Evolutionary conservation across 2,888 invertebrate species (phyloP).

Genomic region (Eurytoma californica): DNA sequence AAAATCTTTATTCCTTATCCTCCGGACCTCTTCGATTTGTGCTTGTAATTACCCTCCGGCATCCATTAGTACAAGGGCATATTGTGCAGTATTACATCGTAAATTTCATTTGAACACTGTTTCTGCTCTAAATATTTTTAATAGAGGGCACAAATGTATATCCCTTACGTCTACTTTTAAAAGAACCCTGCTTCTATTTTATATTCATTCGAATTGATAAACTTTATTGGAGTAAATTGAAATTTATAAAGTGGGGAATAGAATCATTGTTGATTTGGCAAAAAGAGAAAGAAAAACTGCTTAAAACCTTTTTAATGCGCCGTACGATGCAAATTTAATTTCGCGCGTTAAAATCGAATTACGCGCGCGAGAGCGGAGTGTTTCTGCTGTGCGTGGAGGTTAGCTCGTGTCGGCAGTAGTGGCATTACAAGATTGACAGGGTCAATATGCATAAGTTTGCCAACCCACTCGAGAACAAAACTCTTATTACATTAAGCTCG

Average conservation of each 20-base stretch:
- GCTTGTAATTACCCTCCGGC: not conserved
- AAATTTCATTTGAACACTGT: too few species aligned
- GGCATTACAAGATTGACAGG: constrained; percentile 69
- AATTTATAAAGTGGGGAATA: not conserved
- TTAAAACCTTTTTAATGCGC: constrained; percentile 20
- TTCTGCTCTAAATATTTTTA: not conserved
- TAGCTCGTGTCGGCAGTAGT: constrained; percentile 67
- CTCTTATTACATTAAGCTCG: constrained; percentile 71
- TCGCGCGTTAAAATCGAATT: constrained; percentile 60
- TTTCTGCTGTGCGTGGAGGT: constrained; percentile 33
- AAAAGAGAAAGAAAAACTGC: not conserved
- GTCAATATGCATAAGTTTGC: constrained; percentile 72
- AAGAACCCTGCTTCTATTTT: not conserved
- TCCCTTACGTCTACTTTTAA: not conserved
- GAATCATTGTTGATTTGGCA: not conserved
- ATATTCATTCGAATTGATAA: not conserved
- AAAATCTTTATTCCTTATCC: constrained; percentile 35
- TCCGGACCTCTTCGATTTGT: constrained; percentile 28
- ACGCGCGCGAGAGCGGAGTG: constrained; percentile 48
- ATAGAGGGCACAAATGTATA: not conserved
- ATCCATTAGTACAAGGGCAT: too few species aligned
- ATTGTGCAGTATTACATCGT: too few species aligned
- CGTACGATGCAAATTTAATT: constrained; percentile 40
- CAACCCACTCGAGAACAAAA: constrained; percentile 69
- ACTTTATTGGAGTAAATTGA: not conserved